Percentiles rank a stretch among this genome's conserved stretches.
Conservation (phyloP, 2,113 vertebrate species). For the Grallaria varia region DNA sequence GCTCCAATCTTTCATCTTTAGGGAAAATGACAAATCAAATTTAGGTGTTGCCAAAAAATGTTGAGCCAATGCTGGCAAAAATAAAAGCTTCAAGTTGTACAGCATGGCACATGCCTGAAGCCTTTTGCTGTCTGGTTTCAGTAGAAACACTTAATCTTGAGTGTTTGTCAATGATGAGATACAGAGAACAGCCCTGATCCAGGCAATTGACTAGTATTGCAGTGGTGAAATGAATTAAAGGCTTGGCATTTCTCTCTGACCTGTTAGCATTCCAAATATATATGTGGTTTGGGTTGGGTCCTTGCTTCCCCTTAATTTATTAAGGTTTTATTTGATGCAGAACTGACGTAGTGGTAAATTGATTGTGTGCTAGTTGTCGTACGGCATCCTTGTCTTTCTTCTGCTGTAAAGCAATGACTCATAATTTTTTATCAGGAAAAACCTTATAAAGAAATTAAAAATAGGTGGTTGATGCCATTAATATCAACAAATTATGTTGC, state of each 20-base stretch:
- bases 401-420: background rate
- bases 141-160: background rate
- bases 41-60: background rate
- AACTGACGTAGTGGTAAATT: slow-evolving; percentile 24
- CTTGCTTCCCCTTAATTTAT: background rate
- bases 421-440: background rate
- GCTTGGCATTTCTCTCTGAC: background rate
- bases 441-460: background rate
- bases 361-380: background rate
- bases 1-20: background rate
- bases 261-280: background rate
- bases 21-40: background rate
- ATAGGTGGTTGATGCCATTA: background rate
- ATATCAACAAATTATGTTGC: background rate
- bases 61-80: background rate
- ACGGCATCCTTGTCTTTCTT: background rate
- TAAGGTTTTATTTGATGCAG: slow-evolving; percentile 4
- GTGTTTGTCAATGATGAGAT: background rate
- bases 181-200: background rate
- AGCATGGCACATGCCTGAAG: background rate
- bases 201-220: background rate
- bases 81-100: background rate
- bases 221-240: slow-evolving; percentile 34
- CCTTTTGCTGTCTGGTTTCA: background rate
- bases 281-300: background rate